Base-by-base conservation (phyloP, 2,888 invertebrate genomes). In the Microchrysa polita region DNA sequence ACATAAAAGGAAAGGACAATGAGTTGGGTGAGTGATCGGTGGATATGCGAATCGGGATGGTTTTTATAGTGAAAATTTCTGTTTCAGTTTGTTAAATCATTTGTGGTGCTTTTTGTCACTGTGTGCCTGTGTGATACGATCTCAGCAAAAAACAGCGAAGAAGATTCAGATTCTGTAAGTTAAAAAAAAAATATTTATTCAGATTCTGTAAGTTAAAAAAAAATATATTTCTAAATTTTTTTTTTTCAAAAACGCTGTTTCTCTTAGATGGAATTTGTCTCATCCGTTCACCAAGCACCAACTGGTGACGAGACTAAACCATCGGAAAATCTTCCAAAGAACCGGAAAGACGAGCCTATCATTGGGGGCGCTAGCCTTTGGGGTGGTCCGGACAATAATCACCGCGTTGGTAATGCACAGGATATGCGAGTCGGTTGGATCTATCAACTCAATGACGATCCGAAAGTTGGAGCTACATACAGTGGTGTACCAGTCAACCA, bases 341-440 rank as follows among this genome's bases (percentile, higher is more conserved):
- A 34, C 1, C 16, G n/a, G 4, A 18, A 18, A 18, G 42, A 40
- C 12, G 16, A 18, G 1, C 9, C 61, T 16, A 7, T 40, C 4
- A 20, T 42, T 10, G 61, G 40, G 7, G n/a, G 16, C 16, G 57
- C 69, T 5, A 55, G 57, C 2, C 14, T 69, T 4, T 69, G 69
- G 69, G 55, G 57, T 55, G 7, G 20, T 5, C 69, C 69, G 7
- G 22, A 23, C 40, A 27, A 53, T 16, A 53, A 1, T 4, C 69
- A 69, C 23, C 1, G 34, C 18, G 22, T 57, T 22, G 57, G 55
- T 9, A 57, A 69, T 69, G 22, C 69, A 14, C 69, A 23, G 10
- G 69, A 69, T n/a, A 69, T 69, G 69, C 55, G 69, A 20, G 34
- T 55, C 42, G 69, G 69, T 1, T 69, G 55, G 55, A 40, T 57